Conservation (phyloP, 2,113 vertebrate species). For the Podarcis raffonei region DNA sequence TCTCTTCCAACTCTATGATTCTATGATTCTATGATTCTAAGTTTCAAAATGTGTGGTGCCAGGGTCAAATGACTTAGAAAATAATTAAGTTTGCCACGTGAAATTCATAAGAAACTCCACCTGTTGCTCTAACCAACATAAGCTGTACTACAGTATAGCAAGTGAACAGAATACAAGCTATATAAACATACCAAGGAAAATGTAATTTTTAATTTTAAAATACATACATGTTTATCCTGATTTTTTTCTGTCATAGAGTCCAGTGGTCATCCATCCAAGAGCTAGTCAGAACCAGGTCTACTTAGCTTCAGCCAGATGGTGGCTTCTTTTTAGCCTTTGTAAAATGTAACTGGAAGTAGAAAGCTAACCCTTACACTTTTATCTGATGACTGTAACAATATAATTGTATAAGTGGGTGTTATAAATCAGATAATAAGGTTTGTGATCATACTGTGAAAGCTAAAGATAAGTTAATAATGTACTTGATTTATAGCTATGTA, state of each 20-base stretch:
- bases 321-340: too few species aligned
- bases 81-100: background rate
- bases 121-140: background rate
- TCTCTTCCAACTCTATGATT: too few species aligned
- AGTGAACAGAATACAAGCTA: background rate
- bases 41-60: background rate
- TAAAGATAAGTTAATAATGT: background rate
- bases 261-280: too few species aligned
- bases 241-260: too few species aligned
- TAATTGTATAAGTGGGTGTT: background rate
- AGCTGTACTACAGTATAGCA: background rate
- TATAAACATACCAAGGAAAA: background rate
- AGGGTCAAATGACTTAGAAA: background rate
- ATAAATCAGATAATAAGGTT: background rate
- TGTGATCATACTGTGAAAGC: background rate
- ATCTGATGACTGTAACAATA: background rate
- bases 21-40: too few species aligned
- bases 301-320: too few species aligned
- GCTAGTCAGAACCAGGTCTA: too few species aligned
- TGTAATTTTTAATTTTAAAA: too few species aligned
- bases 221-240: too few species aligned
- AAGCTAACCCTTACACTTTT: background rate
- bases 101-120: background rate
- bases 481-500: background rate
- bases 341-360: background rate